Conservation (phyloP, 2,797 vertebrate genomes). For the Cirrhinus molitorella region DNA sequence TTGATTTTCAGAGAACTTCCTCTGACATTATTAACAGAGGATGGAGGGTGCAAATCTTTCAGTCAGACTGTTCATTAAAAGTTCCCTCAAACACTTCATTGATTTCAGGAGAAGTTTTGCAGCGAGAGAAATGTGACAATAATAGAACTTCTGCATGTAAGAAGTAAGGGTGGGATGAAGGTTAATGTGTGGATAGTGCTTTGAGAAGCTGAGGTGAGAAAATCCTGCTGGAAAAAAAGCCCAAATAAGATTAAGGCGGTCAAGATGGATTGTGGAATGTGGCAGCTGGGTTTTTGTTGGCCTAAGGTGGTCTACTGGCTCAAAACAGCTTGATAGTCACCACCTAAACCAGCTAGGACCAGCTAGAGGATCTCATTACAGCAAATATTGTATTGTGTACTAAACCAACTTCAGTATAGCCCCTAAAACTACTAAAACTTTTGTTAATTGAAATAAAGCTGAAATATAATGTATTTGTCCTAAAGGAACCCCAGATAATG, state of each 20-base stretch:
- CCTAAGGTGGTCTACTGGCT: not conserved
- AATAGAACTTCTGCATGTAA: not conserved
- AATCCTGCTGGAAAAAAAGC: not conserved
- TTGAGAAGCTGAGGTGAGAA: not conserved
- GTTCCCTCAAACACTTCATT: constrained; percentile 17
- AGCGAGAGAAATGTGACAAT: not conserved
- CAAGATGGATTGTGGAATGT: not conserved
- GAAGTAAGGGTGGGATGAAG: not conserved
- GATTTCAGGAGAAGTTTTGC: constrained; percentile 26
- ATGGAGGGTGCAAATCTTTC: constrained; percentile 4
- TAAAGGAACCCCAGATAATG: no score
- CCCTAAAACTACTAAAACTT: not conserved
- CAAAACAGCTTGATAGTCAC: not conserved
- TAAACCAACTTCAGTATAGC: not conserved
- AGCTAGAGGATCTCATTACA: not conserved
- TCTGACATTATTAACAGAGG: constrained; percentile 28
- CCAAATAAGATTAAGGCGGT: not conserved
- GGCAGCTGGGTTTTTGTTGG: not conserved
- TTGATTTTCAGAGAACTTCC: constrained; percentile 26
- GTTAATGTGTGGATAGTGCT: not conserved
- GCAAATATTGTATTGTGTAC: not conserved
- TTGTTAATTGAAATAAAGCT: not conserved
- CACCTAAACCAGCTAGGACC: not conserved
- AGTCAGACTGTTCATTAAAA: constrained; percentile 28
- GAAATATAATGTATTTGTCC: no score